phyloP scores from a whole-genome alignment of 2,888 invertebrate genomes.

The Deilephila porcellus region DNA sequence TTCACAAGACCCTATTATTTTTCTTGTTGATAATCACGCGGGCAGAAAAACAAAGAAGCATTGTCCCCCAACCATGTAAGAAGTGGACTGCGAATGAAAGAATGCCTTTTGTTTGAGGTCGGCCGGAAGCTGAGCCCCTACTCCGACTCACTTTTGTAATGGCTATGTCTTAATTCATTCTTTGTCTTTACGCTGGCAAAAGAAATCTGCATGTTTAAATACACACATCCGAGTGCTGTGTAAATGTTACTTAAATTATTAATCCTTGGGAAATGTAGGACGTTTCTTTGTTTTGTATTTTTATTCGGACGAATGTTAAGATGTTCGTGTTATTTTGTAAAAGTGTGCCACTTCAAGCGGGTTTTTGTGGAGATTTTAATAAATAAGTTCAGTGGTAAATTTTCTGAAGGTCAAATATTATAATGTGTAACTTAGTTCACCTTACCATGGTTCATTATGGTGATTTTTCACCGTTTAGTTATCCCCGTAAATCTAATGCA shows the following conservation, averaged over 20 bases:
- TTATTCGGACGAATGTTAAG: neutral
- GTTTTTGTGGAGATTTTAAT: too few relatives aligned
- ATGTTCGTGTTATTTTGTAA: neutral
- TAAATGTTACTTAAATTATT: constrained; percentile 5
- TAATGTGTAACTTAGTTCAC: too few relatives aligned
- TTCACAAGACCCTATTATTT: constrained; percentile 48
- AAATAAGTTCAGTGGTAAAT: too few relatives aligned
- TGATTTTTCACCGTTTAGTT: too few relatives aligned
- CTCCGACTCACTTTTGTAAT: constrained; percentile 30
- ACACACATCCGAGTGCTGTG: neutral
- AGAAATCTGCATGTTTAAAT: constrained; percentile 7
- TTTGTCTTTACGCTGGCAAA: constrained; percentile 7
- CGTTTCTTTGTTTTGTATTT: neutral
- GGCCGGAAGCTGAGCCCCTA: constrained; percentile 39
- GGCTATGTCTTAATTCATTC: constrained; percentile 23
- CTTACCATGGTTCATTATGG: too few relatives aligned
- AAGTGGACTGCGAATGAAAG: constrained; percentile 60
- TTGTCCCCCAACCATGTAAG: constrained; percentile 63
- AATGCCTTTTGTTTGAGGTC: constrained; percentile 66
- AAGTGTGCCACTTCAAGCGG: neutral
- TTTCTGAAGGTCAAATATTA: too few relatives aligned
- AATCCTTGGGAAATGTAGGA: constrained; percentile 3
- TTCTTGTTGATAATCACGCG: constrained; percentile 64
- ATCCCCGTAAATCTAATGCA: too few relatives aligned
- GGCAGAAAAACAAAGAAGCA: constrained; percentile 60